These are phyloP conservation scores for Pelecanus crispus DNA, from an alignment of 2,113 vertebrate species.

Conservation along the genomic window DNA sequence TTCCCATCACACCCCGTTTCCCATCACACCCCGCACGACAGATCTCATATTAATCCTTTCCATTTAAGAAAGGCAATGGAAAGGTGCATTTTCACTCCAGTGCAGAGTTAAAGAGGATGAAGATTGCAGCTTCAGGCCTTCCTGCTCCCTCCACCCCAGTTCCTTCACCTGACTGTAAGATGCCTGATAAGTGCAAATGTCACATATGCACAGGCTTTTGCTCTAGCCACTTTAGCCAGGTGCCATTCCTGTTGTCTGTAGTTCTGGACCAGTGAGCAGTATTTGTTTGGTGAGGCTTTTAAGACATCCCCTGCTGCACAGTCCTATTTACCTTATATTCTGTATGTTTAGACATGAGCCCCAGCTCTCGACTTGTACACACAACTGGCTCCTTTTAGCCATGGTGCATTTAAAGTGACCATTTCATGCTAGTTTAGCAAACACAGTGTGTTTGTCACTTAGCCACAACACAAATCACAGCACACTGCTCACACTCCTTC, in stretches of 20 bases:
- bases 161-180: background rate
- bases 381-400: background rate
- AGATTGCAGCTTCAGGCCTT: background rate
- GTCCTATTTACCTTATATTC: background rate
- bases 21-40: background rate
- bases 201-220: background rate
- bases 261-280: background rate
- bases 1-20: background rate
- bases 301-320: background rate
- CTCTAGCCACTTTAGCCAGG: background rate
- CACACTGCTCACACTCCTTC: background rate
- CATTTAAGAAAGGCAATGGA: background rate
- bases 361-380: accelerated
- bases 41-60: background rate
- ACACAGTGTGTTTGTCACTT: background rate
- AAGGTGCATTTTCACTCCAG: background rate
- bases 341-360: background rate
- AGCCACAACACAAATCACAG: background rate
- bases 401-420: background rate
- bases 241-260: background rate
- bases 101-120: background rate
- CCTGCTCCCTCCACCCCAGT: background rate
- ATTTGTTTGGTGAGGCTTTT: background rate
- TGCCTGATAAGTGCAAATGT: background rate
- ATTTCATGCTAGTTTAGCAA: background rate